These are phyloP conservation scores for Hucho hucho DNA, from an alignment of 2,113 vertebrate species.

Conservation along the genomic window DNA sequence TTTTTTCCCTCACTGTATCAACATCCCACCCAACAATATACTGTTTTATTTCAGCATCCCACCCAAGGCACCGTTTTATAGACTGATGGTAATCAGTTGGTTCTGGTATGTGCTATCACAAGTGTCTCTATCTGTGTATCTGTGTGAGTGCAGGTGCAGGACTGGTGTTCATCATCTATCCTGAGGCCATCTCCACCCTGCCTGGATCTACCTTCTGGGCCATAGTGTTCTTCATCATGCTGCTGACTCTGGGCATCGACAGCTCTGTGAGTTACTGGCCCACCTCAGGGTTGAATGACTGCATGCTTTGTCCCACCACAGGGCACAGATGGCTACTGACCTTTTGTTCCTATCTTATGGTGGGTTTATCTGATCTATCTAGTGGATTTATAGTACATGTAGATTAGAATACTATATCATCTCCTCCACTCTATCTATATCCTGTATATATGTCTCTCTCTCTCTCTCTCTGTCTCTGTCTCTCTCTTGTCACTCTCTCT, in stretches of 20 bases:
- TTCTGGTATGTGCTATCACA: background rate
- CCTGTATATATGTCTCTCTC: too few relatives aligned
- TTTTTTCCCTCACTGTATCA: too few relatives aligned
- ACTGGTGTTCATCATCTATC: slow-evolving; percentile 96
- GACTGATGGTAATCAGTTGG: background rate
- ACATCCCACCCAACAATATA: background rate
- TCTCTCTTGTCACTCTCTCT: too few relatives aligned
- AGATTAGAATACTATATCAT: too few relatives aligned
- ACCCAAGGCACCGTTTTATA: background rate
- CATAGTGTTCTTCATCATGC: slow-evolving; percentile 96
- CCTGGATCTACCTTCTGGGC: slow-evolving; percentile 96
- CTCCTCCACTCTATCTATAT: too few relatives aligned
- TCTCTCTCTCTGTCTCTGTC: too few relatives aligned
- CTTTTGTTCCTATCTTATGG: too few relatives aligned
- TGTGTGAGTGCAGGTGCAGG: slow-evolving; percentile 83
- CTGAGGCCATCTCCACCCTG: slow-evolving; percentile 95
- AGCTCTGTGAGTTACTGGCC: slow-evolving; percentile 85
- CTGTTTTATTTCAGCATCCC: slow-evolving; percentile 4
- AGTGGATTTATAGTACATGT: too few relatives aligned
- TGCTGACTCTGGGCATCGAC: slow-evolving; percentile 94
- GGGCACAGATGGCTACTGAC: too few relatives aligned
- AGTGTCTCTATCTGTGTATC: slow-evolving; percentile 10
- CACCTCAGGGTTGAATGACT: too few relatives aligned
- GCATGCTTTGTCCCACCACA: too few relatives aligned
- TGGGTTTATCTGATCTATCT: too few relatives aligned